Conservation (phyloP, 1,140 invertebrate genomes). For the Venturia canescens region DNA sequence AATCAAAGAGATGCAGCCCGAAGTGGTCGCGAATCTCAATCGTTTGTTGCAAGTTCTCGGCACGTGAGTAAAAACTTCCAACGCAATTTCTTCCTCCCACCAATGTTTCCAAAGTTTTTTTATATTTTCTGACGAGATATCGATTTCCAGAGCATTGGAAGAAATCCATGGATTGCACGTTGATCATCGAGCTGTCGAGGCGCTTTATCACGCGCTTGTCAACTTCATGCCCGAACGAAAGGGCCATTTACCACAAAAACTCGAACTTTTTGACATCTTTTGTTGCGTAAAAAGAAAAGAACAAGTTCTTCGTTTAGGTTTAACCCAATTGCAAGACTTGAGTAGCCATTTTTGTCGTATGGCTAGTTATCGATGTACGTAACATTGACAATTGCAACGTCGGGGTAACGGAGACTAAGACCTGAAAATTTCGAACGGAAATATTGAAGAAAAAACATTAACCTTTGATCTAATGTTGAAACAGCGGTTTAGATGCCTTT, state of each 20-base stretch:
- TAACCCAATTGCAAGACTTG: constrained; percentile 69
- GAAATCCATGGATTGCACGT: constrained; percentile 51
- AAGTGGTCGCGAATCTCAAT: constrained; percentile 62
- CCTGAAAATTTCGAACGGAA: too few relatives aligned
- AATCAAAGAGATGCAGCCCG: constrained; percentile 57
- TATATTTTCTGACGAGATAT: constrained; percentile 45
- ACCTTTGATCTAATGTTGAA: too few relatives aligned
- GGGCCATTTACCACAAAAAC: neutral
- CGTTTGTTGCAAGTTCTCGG: constrained; percentile 61
- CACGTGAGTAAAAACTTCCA: constrained; percentile 58
- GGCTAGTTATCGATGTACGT: constrained; percentile 53
- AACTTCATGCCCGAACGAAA: constrained; percentile 58
- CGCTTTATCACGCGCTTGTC: constrained; percentile 60
- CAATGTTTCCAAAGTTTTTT: constrained; percentile 33
- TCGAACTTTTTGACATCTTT: constrained; percentile 66
- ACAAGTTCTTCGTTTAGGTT: constrained; percentile 59
- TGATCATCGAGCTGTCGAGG: constrained; percentile 57
- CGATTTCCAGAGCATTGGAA: constrained; percentile 59
- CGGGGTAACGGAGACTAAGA: too few relatives aligned
- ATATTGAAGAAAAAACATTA: too few relatives aligned
- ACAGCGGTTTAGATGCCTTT: too few relatives aligned
- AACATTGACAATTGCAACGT: neutral
- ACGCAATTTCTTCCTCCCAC: constrained; percentile 29
- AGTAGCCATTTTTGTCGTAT: constrained; percentile 65
- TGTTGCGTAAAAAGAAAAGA: constrained; percentile 67